A percentile compares a stretch with the other conserved stretches of the same genome.
phyloP scores from a whole-genome alignment of 2,113 vertebrate genomes.

The Tachycineta bicolor region DNA sequence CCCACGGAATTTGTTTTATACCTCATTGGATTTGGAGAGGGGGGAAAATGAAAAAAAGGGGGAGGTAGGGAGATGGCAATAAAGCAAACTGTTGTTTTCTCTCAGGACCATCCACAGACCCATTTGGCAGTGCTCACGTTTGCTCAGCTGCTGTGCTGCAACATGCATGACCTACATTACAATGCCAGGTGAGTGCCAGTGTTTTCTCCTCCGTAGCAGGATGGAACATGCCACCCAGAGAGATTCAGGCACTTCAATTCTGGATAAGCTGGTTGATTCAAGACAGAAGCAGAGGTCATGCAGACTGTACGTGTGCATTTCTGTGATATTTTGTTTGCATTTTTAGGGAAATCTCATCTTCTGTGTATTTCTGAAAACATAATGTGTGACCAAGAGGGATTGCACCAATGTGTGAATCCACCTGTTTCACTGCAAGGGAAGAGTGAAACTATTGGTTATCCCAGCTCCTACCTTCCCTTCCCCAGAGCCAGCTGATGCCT shows the following conservation, averaged over 20 bases:
- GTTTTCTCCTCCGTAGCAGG: neutral
- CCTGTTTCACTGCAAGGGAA: neutral
- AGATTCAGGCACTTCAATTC: neutral
- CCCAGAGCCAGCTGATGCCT: neutral
- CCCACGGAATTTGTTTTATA: neutral
- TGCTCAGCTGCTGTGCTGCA: neutral
- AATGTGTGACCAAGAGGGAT: neutral
- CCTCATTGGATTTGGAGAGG: neutral
- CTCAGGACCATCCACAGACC: neutral
- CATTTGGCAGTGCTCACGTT: neutral
- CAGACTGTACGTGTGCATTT: neutral
- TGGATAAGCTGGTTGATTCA: neutral
- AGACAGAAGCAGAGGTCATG: neutral
- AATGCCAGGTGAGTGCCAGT: neutral
- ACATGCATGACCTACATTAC: neutral
- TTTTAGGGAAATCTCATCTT: neutral
- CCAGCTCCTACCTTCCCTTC: neutral
- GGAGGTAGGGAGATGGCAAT: neutral
- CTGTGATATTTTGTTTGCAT: neutral
- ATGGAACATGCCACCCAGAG: neutral
- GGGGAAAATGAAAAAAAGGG: neutral
- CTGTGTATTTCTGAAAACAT: neutral
- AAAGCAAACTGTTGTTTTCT: neutral
- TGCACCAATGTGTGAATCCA: neutral
- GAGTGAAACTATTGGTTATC: neutral